Base-by-base conservation (phyloP, 2,113 vertebrate genomes). In the Sturnira hondurensis region DNA sequence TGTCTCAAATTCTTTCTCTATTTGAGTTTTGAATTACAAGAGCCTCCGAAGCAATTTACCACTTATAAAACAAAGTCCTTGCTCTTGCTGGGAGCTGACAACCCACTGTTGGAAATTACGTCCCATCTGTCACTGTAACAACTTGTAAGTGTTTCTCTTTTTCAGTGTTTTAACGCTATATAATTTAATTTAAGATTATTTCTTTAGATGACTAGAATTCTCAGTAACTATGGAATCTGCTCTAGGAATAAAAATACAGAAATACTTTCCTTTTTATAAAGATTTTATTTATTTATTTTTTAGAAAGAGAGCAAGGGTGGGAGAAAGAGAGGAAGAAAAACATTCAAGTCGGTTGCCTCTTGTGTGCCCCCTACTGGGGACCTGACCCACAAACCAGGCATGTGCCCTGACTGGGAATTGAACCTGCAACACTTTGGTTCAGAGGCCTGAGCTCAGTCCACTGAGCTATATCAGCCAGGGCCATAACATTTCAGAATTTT, bases 111-210 rank as follows among this genome's bases (percentile, higher is more conserved):
- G 67, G 24, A 93, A 97, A 97, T 90, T 89, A 73, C 19, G 71
- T 92, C 86, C 90, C 56, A n/a, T 95, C n/a, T 97, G 71, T 82
- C 73, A 94, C 50, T 95, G 97, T 70, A 91, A 68, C 73, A 96
- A 88, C 82, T 17, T 89, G 65, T 47, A 97, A 50, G 65, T 82
- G 15, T 94, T 54, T 56, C 1, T 91, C 85, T 77, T 81, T 56
- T 93, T 96, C 7, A 26, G 17, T 88, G 63, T 67, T 77, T 96
- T 85, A 84, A 67, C 7, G 1, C 0, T 89, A 80, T 31, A 4
- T 81, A n/a, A 54, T 88, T 97, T 90, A 94, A 94, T 97, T 95
- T 71, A 89, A 14, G 24, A 41, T 84, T 10, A 95, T 91, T 31
- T 45, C 13, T 6, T 0, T 50, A 50, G 36, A 92, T 86, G 74